Evolutionary conservation across 2,113 vertebrate genomes (phyloP).

Genomic region (Hydrochoerus hydrochaeris): DNA sequence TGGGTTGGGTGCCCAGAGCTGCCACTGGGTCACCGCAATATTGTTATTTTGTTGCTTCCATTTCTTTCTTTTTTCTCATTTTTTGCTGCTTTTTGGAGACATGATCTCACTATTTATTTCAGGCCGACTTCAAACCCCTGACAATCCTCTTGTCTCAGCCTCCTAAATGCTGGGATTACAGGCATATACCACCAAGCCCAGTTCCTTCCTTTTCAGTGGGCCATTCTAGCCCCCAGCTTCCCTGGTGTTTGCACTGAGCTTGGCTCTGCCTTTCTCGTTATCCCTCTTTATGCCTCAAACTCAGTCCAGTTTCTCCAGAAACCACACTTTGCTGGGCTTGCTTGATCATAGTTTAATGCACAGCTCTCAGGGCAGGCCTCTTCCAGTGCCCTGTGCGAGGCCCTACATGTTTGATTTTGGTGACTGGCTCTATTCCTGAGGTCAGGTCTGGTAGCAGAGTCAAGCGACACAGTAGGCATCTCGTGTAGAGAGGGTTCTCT

Average conservation of each 20-base stretch:
- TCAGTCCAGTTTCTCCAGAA: background rate
- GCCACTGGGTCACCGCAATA: background rate
- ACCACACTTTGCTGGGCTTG: background rate
- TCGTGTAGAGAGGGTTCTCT: background rate
- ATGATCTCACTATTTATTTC: background rate
- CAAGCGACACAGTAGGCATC: conserved; percentile 31
- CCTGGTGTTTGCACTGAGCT: background rate
- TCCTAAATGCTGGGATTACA: background rate
- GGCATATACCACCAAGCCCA: background rate
- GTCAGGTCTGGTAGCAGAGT: background rate
- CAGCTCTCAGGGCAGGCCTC: background rate
- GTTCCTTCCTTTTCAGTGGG: background rate
- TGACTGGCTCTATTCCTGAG: background rate
- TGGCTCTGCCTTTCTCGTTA: background rate
- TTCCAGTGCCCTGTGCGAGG: background rate
- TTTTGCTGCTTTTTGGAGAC: background rate
- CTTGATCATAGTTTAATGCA: background rate
- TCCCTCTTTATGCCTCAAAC: background rate
- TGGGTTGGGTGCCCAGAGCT: background rate
- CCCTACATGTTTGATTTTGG: conserved; percentile 5
- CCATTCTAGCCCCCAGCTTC: background rate
- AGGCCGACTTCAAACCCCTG: background rate
- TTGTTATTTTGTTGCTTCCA: background rate
- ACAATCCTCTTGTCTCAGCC: background rate
- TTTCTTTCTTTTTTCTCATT: background rate